Conservation (phyloP, 2,113 vertebrate genomes). For the Plestiodon gilberti region DNA sequence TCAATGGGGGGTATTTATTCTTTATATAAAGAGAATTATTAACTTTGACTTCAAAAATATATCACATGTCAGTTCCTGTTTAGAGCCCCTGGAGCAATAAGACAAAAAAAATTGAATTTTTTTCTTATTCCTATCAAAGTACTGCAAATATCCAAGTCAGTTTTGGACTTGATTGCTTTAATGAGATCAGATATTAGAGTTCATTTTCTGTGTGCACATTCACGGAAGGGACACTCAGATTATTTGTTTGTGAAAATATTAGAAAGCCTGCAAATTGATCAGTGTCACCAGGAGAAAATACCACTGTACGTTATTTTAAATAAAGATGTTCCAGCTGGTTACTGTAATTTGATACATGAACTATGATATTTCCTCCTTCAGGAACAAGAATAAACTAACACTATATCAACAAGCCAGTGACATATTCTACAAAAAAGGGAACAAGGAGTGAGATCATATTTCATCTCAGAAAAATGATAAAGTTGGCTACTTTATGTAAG, state of each 20-base stretch:
- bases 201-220: constrained; percentile 49
- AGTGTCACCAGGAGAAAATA: constrained; percentile 58
- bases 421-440: constrained; percentile 66
- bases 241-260: constrained; percentile 65
- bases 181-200: constrained; percentile 60
- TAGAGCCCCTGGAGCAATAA: constrained; percentile 80
- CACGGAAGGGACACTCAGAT: constrained; percentile 62
- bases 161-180: constrained; percentile 77
- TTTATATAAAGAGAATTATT: constrained; percentile 84
- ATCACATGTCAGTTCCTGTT: constrained; percentile 79
- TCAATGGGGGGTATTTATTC: constrained; percentile 81
- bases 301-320: constrained; percentile 71
- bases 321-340: constrained; percentile 76
- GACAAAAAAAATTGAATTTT: constrained; percentile 66
- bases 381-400: constrained; percentile 75
- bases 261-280: constrained; percentile 67
- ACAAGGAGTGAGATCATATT: constrained; percentile 73
- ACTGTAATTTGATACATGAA: constrained; percentile 79
- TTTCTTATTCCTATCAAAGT: constrained; percentile 80
- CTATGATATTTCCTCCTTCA: constrained; percentile 73
- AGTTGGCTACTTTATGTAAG: constrained; percentile 77
- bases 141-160: constrained; percentile 70
- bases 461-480: constrained; percentile 78
- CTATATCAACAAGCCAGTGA: constrained; percentile 73
- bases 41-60: constrained; percentile 85